Percentiles rank a stretch among this genome's conserved stretches.
These are phyloP conservation scores for Gonocerus acuteangulatus DNA, from an alignment of 2,888 invertebrate species.

Conservation along the genomic window DNA sequence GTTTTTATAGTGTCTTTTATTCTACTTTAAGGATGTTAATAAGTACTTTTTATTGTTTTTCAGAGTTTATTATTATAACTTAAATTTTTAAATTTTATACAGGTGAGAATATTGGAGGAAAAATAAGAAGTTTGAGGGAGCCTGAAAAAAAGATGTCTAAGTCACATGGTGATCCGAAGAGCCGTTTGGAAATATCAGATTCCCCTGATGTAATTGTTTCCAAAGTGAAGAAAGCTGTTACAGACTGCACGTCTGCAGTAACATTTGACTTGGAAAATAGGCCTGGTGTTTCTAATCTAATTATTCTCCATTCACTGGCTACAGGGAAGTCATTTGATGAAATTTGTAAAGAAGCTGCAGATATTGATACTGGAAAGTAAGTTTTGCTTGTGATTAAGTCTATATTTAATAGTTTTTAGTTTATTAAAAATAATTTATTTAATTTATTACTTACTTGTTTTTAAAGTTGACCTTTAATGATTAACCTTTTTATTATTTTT, in stretches of 20 bases:
- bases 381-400: too few species aligned
- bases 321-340: conserved; percentile 58
- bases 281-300: conserved; percentile 84
- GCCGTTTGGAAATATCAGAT: conserved; percentile 74
- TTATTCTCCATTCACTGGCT: conserved; percentile 71
- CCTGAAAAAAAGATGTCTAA: conserved; percentile 96
- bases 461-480: too few species aligned
- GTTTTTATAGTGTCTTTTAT: too few species aligned
- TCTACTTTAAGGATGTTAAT: too few species aligned
- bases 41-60: too few species aligned
- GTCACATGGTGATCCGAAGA: conserved; percentile 71
- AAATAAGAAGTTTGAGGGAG: conserved; percentile 72
- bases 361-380: conserved; percentile 66
- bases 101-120: conserved; percentile 25
- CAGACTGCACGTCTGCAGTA: conserved; percentile 78
- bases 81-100: too few species aligned
- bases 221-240: conserved; percentile 80
- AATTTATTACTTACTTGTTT: too few species aligned
- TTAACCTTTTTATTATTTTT: too few species aligned
- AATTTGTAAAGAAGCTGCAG: conserved; percentile 57
- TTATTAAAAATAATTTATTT: too few species aligned
- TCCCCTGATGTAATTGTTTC: conserved; percentile 56
- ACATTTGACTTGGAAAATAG: conserved; percentile 69
- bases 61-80: too few species aligned
- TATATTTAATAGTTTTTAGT: too few species aligned